Evolutionary conservation across 2,888 invertebrate species (phyloP), one percentile per base, ranked within the genome.

Genomic region (Apodemia duryi): DNA sequence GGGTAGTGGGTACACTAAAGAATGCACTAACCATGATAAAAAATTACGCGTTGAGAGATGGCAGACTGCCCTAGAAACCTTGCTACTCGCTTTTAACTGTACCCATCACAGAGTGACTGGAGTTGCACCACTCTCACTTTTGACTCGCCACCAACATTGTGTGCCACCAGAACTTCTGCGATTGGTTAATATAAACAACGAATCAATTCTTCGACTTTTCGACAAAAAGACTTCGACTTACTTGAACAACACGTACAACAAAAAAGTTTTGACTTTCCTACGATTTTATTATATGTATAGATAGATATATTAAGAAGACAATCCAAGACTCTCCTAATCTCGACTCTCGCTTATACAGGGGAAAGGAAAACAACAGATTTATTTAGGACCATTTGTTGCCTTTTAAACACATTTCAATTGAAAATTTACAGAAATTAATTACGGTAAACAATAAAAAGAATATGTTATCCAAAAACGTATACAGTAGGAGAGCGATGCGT

Each of bases 51-150:
- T 70, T 0, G 41, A 38, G 54, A 9, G 63, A 10, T 75, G 75
- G 74, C 70, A 72, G 2, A 72, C 66, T 0, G 68, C 70, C 1
- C 46, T 75, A 0, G 73, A 70, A 6, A 61, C 35, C 5, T 62
- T 75, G 1, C 73, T 72, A 60, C 64, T 74, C 0, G 74, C 75
- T 2, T 9, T 75, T 1, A 74, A 75, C 57, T 75, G 75, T 65
- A 73, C 74, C 2, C 2, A 61, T 9, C 70, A 73, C 29, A 43
- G 68, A 52, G 61, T 61, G 0, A 76, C 75, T 0, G 72, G 73
- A 0, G 62, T 68, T 6, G 65, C 74, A 1, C 74, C 74, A 11
- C 66, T 74, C 0, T 70, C 72, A 3, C 57, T 72, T 0, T 2
- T 74, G 0, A 74, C 72, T 0, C 65, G 68, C 35, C 66, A 70